Base-by-base conservation (phyloP, 2,797 vertebrate species). In the Numenius phaeopus region DNA sequence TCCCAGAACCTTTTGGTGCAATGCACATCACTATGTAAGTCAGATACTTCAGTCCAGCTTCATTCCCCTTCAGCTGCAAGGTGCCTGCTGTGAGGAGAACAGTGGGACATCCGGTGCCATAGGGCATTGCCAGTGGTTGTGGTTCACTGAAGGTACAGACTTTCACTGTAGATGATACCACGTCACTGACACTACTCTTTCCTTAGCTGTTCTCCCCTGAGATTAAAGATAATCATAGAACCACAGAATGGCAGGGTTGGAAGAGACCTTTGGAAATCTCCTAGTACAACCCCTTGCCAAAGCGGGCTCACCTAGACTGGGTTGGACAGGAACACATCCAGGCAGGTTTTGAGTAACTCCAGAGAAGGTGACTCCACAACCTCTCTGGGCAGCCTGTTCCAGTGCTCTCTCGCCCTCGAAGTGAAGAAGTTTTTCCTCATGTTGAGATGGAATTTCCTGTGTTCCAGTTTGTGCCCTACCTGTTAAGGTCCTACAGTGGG, bases 151-250 rank as follows among this genome's bases (percentile, higher is more conserved):
- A 75, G 24, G 21, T 40, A 61, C 21, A 58, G 23, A 27, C 10
- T 77, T 58, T 5, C 30, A 67, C 19, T n/a, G 40, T 4, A 67
- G 21, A 10, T 62, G 34, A 73, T 32, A 80, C 30, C 24, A 47
- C 0, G 0, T 8, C 49, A 82, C 27, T 12, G 40, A 83, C 0
- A 0, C 22, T 49, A 44, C 18, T 19, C 18, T 39, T 62, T 61
- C 44, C 54, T 75, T 39, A 49, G 50, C 21, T 92, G 30, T 58
- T 84, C 29, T 62, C 17, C 13, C 46, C 6, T 59, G 4, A 65
- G 14, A 69, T 30, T 29, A 87, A 76, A 89, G 27, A 34, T 20
- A 62, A 40, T 30, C 8, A 26, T 34, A 37, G 34, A 40, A 62
- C 13, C 26, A 44, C 20, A 16, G 29, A 42, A 29, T 64, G 20